Conservation (phyloP, 1,140 invertebrate species). For the Zaprionus lachaisei region DNA sequence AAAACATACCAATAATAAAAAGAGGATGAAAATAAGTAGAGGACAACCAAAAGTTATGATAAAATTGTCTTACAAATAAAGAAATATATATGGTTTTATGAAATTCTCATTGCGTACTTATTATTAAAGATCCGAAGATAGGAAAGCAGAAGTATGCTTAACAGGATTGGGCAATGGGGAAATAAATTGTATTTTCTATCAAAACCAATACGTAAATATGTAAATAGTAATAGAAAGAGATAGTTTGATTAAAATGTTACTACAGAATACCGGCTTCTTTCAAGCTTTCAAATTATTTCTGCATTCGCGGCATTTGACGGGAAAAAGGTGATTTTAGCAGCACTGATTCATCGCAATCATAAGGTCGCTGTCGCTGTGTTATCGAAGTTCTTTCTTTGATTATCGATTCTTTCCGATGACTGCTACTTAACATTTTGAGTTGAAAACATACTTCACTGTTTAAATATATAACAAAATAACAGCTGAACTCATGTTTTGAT, state of each 20-base stretch:
- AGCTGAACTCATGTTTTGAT: no score
- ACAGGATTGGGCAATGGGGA: neutral
- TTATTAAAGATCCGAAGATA: neutral
- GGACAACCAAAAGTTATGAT: conserved; percentile 8
- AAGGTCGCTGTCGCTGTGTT: no score
- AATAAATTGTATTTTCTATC: no score
- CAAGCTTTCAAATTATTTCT: no score
- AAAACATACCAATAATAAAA: conserved; percentile 15
- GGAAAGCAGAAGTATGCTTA: neutral
- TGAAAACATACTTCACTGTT: no score
- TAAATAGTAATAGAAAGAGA: no score
- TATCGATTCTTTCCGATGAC: neutral
- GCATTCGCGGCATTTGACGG: neutral
- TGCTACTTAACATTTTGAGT: no score
- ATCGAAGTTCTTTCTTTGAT: neutral
- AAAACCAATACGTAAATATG: no score
- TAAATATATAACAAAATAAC: no score
- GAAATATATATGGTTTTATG: conserved; percentile 26
- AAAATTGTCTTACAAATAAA: conserved; percentile 44
- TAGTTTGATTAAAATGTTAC: no score
- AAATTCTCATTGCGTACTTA: conserved; percentile 1
- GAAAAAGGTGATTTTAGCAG: neutral
- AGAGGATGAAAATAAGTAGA: conserved; percentile 4
- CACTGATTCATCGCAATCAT: neutral
- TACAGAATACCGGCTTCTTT: no score